Evolutionary conservation across 2,113 vertebrate species (phyloP).

Genomic region (Antigone vipio): DNA sequence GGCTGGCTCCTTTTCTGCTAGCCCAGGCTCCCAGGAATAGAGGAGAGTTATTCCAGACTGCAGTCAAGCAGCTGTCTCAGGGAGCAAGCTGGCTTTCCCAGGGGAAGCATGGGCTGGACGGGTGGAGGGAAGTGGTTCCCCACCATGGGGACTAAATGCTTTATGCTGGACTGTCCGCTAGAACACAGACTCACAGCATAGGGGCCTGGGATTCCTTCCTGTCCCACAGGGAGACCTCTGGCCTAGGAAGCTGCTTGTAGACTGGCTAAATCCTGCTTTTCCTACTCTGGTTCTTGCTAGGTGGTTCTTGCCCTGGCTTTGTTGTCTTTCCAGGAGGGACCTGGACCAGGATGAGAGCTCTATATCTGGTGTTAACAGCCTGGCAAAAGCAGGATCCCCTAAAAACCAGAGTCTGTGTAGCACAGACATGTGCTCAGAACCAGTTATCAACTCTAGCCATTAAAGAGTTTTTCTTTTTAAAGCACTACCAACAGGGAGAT

Average conservation of each 20-base stretch:
- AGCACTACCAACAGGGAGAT: background rate
- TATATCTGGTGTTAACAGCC: background rate
- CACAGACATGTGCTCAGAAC: background rate
- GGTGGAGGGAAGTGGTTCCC: background rate
- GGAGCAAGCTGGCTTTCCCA: background rate
- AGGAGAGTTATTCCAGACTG: background rate
- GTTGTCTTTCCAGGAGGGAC: background rate
- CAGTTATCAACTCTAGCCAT: background rate
- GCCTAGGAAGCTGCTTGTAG: background rate
- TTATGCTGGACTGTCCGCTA: background rate
- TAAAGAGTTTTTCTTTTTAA: background rate
- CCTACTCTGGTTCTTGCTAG: background rate
- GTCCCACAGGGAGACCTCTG: background rate
- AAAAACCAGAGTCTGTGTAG: background rate
- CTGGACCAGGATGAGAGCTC: accelerated
- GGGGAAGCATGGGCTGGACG: background rate
- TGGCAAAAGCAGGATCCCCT: background rate
- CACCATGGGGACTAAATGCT: background rate
- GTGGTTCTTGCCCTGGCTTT: background rate
- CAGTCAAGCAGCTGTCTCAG: background rate
- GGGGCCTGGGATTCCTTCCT: background rate
- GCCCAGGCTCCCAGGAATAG: background rate
- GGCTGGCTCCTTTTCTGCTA: background rate
- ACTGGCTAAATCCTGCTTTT: background rate
- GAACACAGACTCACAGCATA: background rate